Conservation (phyloP, 2,113 vertebrate species). For the Brienomyrus brachyistius region DNA sequence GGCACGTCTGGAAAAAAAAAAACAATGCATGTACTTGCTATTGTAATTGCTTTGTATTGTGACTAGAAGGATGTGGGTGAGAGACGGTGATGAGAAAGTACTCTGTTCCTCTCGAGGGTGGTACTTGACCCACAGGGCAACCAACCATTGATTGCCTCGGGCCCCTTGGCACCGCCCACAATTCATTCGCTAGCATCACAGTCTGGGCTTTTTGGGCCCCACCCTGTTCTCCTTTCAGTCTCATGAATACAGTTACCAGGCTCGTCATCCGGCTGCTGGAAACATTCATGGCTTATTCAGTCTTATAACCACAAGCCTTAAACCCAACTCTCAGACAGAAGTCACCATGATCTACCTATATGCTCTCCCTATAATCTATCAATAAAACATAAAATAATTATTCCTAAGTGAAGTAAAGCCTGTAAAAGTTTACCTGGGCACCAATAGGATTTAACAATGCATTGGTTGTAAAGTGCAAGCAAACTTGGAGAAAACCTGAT, state of each 20-base stretch:
- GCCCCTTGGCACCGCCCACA: not conserved
- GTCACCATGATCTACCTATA: not conserved
- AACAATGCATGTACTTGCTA: constrained; percentile 22
- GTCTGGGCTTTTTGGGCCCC: not conserved
- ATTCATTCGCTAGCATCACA: not conserved
- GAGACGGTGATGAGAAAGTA: constrained; percentile 33
- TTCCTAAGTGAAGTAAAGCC: not conserved
- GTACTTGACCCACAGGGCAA: constrained; percentile 34
- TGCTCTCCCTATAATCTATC: not conserved
- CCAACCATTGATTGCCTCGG: constrained; percentile 5
- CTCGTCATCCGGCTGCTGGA: not conserved
- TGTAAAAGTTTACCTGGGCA: not conserved
- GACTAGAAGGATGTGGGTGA: constrained; percentile 45
- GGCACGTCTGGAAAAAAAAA: not conserved
- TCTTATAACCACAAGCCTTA: not conserved
- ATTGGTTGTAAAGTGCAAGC: not conserved
- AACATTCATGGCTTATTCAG: not conserved
- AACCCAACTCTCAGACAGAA: no score
- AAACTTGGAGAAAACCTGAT: not conserved
- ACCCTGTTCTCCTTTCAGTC: not conserved
- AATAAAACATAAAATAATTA: not conserved
- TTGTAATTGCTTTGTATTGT: constrained; percentile 43
- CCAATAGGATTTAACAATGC: not conserved
- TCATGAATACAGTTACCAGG: not conserved
- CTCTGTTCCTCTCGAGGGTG: constrained; percentile 23